A percentile compares a stretch with the other conserved stretches of the same genome.
These are phyloP conservation scores for Falcaria lacertinaria DNA, from an alignment of 2,888 invertebrate species.

Conservation along the genomic window DNA sequence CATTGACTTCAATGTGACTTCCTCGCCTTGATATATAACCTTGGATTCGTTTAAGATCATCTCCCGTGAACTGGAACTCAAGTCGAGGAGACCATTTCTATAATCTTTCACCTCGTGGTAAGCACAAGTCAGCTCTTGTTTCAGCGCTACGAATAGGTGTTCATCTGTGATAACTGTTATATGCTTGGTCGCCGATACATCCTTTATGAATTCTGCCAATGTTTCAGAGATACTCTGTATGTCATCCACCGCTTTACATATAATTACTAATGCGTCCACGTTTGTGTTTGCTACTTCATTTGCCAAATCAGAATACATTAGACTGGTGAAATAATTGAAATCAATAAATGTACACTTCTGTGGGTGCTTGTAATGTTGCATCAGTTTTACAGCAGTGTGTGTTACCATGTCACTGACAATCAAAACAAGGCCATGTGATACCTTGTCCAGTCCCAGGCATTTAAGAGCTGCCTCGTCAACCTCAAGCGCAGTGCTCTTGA, in stretches of 20 bases:
- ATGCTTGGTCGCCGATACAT: background rate
- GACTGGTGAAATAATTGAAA: background rate
- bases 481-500: background rate
- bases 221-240: background rate
- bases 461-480: background rate
- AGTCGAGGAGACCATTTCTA: background rate
- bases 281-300: background rate
- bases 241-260: background rate
- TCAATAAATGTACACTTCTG: background rate
- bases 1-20: background rate
- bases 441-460: background rate
- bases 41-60: background rate
- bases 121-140: background rate
- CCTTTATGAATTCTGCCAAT: background rate
- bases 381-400: background rate
- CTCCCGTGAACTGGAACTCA: background rate
- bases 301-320: background rate
- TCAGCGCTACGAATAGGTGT: background rate
- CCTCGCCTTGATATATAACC: background rate
- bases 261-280: background rate
- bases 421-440: background rate
- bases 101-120: background rate
- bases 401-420: background rate
- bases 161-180: background rate
- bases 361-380: background rate